phyloP scores from a whole-genome alignment of 2,797 vertebrate genomes.

The Channallabes apus region DNA sequence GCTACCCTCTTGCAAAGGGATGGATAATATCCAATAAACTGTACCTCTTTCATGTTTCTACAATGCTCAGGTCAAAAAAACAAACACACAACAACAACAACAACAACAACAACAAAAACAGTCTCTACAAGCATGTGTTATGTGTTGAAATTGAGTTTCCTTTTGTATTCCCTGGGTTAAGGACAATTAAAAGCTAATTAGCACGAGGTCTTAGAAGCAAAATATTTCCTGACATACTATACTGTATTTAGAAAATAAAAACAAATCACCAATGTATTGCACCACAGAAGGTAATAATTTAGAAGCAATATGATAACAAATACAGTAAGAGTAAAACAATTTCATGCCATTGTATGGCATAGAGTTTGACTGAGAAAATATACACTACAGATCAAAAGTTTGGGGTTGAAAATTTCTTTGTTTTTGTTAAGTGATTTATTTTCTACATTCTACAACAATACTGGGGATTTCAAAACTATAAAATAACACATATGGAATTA shows the following conservation, averaged over 20 bases:
- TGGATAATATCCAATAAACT: constrained; percentile 75
- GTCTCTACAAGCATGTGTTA: constrained; percentile 26
- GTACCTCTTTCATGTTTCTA: constrained; percentile 58
- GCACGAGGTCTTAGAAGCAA: not conserved
- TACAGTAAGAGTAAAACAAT: not conserved
- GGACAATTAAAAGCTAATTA: not conserved
- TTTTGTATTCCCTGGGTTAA: not conserved
- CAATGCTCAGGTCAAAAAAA: constrained; percentile 34
- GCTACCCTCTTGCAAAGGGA: constrained; percentile 67
- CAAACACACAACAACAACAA: not conserved
- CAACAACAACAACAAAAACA: constrained; percentile 34
- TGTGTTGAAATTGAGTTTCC: not conserved
- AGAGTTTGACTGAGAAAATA: no score
- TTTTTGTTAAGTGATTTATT: no score
- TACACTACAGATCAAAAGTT: no score
- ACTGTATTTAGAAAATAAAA: not conserved
- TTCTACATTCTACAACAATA: no score
- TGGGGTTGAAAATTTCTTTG: no score
- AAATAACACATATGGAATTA: no score
- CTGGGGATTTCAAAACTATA: no score
- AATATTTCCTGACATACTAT: not conserved
- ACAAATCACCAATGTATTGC: not conserved
- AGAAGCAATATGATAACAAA: not conserved
- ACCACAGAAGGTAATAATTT: not conserved
- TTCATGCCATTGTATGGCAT: not conserved